phyloP scores from a whole-genome alignment of 2,113 vertebrate species.

The Solenodon paradoxus region DNA sequence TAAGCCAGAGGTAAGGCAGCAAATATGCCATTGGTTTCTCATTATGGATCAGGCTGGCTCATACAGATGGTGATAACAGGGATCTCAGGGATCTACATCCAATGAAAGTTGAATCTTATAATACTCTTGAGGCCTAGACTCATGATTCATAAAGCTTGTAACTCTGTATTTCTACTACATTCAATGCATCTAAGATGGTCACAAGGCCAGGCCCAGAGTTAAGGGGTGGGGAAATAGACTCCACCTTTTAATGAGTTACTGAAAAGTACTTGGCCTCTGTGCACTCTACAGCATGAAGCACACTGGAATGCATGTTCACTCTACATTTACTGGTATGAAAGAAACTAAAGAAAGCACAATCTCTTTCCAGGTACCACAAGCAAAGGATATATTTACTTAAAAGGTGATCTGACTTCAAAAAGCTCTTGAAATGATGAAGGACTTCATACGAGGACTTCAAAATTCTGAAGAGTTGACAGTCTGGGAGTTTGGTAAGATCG shows the following conservation, averaged over 20 bases:
- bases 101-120: neutral
- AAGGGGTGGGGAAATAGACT: neutral
- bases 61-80: neutral
- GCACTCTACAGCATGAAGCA: neutral
- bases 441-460: neutral
- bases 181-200: neutral
- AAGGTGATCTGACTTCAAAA: neutral
- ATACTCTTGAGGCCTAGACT: neutral
- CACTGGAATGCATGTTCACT: too few relatives aligned
- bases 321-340: neutral
- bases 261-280: neutral
- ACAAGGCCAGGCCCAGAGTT: neutral
- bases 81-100: neutral
- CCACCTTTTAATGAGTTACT: neutral
- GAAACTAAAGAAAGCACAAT: neutral
- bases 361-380: neutral
- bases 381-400: neutral
- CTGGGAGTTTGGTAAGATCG: neutral
- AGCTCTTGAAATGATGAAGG: neutral
- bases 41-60: neutral
- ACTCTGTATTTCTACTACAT: neutral
- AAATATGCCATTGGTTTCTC: neutral
- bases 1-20: accelerated
- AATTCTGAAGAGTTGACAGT: neutral
- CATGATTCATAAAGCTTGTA: neutral